Conservation (phyloP, 1,140 invertebrate species). For the Stenopsyche tienmushanensis region DNA sequence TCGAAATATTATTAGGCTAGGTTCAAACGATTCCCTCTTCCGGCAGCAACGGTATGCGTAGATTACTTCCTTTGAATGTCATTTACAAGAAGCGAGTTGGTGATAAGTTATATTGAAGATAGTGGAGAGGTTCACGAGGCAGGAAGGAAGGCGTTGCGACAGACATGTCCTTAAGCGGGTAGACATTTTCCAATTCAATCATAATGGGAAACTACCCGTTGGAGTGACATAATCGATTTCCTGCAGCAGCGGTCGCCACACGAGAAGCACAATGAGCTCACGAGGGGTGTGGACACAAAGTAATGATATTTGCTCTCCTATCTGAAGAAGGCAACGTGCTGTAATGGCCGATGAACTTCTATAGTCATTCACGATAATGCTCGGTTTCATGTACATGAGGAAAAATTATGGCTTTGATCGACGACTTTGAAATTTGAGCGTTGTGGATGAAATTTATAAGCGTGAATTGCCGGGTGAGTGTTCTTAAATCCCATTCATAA, state of each 20-base stretch:
- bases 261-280: conserved; percentile 15
- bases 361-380: no score
- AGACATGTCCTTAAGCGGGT: conserved; percentile 9
- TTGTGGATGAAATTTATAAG: no score
- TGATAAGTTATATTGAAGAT: conserved; percentile 3
- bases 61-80: conserved; percentile 19
- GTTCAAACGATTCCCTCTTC: no score
- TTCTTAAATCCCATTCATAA: no score
- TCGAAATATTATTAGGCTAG: no score
- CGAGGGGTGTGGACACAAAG: conserved; percentile 26
- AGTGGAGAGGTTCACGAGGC: not conserved
- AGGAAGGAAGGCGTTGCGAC: conserved; percentile 10
- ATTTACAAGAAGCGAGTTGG: not conserved
- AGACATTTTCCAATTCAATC: conserved; percentile 37
- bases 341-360: not conserved
- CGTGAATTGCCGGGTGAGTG: no score
- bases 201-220: conserved; percentile 24
- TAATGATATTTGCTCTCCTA: conserved; percentile 40
- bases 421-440: no score
- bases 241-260: conserved; percentile 19
- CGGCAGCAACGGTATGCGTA: not conserved
- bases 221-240: conserved; percentile 41
- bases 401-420: no score
- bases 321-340: conserved; percentile 4
- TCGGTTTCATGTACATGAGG: no score